Base-by-base conservation (phyloP, 2,888 invertebrate genomes). In the Acleris emargana region DNA sequence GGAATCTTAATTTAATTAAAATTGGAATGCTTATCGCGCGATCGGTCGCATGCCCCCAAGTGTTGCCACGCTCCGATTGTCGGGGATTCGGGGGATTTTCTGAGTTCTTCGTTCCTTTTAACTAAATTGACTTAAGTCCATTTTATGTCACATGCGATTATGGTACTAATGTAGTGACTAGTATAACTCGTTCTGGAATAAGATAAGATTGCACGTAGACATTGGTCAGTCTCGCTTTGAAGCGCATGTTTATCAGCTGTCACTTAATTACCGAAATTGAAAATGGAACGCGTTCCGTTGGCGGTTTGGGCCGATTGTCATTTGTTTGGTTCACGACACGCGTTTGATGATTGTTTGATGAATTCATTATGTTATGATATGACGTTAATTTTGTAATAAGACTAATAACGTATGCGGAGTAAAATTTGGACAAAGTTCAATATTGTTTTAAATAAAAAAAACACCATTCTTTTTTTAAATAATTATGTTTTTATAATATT, bases 1-100 rank as follows among this genome's bases (percentile, higher is more conserved):
- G 84, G 88, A 89, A 89, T 91, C 87, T 84, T 89, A 87, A 91
- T 91, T 91, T 88, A 91, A 91, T 91, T 91, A 91, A 89, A 91
- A 86, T 81, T 80, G 82, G 81, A 81, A 80, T 79, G 80, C 76
- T 82, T 88, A 88, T 89, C 87, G 80, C 67, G 67, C 67, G 74
- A 87, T 86, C 84, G 84, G 50, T 18, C 86, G 83, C 87, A 82
- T 86, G 86, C 77, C 75, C 71, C 80, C 71, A 82, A 88, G 86
- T 87, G 87, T 79, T 80, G 88, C 82, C 85, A 88, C 89, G 88
- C 85, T 82, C 77, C 83, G 84, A 82, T 82, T 81, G 83, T 74
- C 73, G 75, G 72, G 75, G 77, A 80, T 80, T 78, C 74, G 74
- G 75, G 72, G 75, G 77, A 80, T 80, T 78, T 76, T 75, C 76